Percentiles rank a stretch among this genome's conserved stretches.
Conservation (phyloP, 2,888 invertebrate species). For the Trichacis sp. region DNA sequence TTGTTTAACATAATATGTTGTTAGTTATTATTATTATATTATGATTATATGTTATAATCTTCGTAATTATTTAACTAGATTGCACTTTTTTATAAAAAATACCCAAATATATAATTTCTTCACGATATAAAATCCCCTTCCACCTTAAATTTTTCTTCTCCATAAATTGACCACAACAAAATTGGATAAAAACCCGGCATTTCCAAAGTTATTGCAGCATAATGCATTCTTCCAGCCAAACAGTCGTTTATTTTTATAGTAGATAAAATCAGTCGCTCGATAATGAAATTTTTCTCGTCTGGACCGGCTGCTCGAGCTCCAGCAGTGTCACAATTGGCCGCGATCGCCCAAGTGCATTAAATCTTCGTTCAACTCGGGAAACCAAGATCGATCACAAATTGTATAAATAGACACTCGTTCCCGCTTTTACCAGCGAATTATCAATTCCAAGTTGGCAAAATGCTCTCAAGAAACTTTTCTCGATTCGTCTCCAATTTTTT, state of each 20-base stretch:
- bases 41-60: no score
- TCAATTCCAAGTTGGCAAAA: not conserved
- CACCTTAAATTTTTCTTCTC: no score
- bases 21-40: no score
- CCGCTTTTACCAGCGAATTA: not conserved
- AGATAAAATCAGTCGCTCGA: not conserved
- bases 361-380: not conserved
- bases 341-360: not conserved
- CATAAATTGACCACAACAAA: no score
- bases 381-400: not conserved
- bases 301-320: not conserved
- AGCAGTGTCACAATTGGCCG: not conserved
- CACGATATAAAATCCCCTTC: no score
- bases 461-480: no score
- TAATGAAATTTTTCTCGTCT: not conserved
- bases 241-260: not conserved
- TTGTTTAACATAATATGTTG: no score
- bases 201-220: not conserved
- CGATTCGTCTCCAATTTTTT: not conserved
- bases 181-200: no score
- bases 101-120: no score
- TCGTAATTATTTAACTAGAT: no score
- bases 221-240: not conserved
- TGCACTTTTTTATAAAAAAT: no score
- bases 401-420: not conserved